Base-by-base conservation (phyloP, 2,797 vertebrate species). In the Danio aesculapii region DNA sequence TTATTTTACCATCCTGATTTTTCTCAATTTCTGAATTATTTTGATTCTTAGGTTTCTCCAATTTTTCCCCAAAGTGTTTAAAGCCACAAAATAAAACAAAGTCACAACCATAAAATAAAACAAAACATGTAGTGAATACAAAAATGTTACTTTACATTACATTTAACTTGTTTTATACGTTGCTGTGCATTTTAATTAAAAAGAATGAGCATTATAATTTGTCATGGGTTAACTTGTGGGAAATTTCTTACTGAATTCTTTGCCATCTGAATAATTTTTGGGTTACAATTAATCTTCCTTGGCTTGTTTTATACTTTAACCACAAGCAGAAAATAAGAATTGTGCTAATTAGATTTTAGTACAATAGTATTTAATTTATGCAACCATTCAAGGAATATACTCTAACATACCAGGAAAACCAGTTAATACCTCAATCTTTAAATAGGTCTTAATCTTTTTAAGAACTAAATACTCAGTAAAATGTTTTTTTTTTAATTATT, bases 161-260 rank as follows among this genome's bases (percentile, higher is more conserved):
- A 62, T 7, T 61, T 11, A 12, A 17, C 39, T 59, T 19, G 5
- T 14, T 12, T 43, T 53, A n/a, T 17, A 11, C 17, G n/a, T 62
- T 11, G 17, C 19, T 62, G 14, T 74, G 16, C 16, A 61, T 74
- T 49, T 74, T 16, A 70, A 16, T 69, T 47, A 73, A 58, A 70
- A n/a, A 52, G 3, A 55, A 52, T 58, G 6, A 43, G 58, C 14
- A 19, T 8, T 74, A 13, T 57, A 14, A 44, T 55, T 8, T 55
- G 3, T 10, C 8, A 30, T 73, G 17, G 13, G 46, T 58, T 47
- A 9, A 16, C 21, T 11, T 47, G 13, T 43, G 39, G 13, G 43
- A 68, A 68, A 8, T 12, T 30, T 30, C n/a, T 44, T 17, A n/a
- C 8, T 63, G 7, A 21, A 30, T 4, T 4, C 5, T 63, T 63